Percentiles rank a stretch among this genome's conserved stretches.
Conservation (phyloP, 2,797 vertebrate species). For the Diplodus sargus region DNA sequence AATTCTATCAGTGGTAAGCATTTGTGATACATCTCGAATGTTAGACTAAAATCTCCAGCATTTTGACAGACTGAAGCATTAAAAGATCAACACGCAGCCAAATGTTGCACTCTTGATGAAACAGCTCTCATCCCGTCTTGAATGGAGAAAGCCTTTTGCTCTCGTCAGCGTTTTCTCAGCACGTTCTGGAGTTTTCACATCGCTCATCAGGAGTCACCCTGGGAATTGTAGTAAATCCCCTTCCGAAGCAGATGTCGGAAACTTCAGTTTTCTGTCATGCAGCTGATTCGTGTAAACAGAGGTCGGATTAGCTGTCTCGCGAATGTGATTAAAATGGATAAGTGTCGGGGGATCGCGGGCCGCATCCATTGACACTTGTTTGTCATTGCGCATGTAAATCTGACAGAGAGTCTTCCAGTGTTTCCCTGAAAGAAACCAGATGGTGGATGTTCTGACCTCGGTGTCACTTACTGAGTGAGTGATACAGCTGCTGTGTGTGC, state of each 20-base stretch:
- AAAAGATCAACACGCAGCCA: background rate
- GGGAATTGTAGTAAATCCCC: constrained; percentile 23
- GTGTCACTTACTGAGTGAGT: constrained; percentile 38
- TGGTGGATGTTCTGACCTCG: constrained; percentile 59
- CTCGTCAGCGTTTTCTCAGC: background rate
- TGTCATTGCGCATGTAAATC: constrained; percentile 50
- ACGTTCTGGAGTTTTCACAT: background rate
- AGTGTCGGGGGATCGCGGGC: constrained; percentile 36
- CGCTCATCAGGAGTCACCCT: constrained; percentile 12
- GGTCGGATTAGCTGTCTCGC: constrained; percentile 41
- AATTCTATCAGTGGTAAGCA: background rate
- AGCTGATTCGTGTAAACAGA: constrained; percentile 36
- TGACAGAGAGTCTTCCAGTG: constrained; percentile 25
- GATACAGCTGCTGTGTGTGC: constrained; percentile 34
- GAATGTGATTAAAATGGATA: constrained; percentile 33
- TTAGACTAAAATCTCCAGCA: background rate
- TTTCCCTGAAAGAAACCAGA: constrained; percentile 66
- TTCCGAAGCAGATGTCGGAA: constrained; percentile 39
- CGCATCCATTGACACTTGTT: constrained; percentile 38
- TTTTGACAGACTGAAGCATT: background rate
- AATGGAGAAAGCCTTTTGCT: background rate
- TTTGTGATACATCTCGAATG: background rate
- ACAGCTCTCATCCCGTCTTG: background rate
- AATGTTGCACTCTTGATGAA: background rate
- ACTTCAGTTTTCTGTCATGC: constrained; percentile 9